Evolutionary conservation across 1,140 invertebrate species (phyloP).

Genomic region (Zaprionus tsacasi): DNA sequence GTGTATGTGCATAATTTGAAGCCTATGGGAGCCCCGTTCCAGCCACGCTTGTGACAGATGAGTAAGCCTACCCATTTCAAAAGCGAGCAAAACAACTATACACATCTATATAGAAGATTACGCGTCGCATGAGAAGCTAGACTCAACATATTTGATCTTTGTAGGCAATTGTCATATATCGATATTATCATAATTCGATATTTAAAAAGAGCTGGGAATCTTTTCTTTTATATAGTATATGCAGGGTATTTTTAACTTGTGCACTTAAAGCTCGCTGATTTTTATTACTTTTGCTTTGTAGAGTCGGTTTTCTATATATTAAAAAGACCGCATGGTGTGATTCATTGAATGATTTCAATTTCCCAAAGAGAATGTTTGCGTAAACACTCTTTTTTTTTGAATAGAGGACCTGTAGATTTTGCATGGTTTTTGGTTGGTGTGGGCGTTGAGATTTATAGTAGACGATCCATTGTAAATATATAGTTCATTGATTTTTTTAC

Average conservation of each 20-base stretch:
- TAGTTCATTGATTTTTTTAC: too few relatives aligned
- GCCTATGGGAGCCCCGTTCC: conserved; percentile 20
- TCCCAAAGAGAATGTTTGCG: conserved; percentile 6
- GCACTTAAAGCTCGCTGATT: not conserved
- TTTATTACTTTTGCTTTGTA: not conserved
- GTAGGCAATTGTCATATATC: not conserved
- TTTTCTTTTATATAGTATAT: not conserved
- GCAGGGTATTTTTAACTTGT: conserved; percentile 1
- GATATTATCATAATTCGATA: not conserved
- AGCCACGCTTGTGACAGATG: conserved; percentile 31
- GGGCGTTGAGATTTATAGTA: not conserved
- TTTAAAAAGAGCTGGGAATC: not conserved
- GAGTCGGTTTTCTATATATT: conserved; percentile 19
- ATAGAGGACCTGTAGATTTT: not conserved
- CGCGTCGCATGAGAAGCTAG: not conserved
- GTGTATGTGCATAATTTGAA: conserved; percentile 33
- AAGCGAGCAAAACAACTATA: not conserved
- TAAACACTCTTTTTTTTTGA: conserved; percentile 8
- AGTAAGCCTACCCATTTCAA: conserved; percentile 34
- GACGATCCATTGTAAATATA: not conserved
- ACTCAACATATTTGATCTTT: not conserved
- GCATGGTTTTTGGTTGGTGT: not conserved
- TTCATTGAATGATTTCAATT: conserved; percentile 27
- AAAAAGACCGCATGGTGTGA: conserved; percentile 15
- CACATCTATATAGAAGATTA: not conserved